Conservation (phyloP, 2,888 invertebrate species). For the Panopea generosa region DNA sequence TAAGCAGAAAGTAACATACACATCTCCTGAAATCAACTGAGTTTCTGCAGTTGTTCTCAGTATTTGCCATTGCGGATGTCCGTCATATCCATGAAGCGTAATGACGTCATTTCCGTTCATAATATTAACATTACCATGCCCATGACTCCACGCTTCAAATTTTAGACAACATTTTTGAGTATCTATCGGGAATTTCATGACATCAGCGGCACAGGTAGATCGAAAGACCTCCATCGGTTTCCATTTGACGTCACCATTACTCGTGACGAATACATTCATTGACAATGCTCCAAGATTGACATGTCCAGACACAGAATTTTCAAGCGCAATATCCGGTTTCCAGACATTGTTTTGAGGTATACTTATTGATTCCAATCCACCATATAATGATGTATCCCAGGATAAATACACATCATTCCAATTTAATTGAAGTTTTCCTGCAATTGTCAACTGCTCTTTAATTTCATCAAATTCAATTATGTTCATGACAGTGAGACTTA, state of each 20-base stretch:
- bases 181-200: constrained; percentile 46
- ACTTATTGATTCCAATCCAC: constrained; percentile 14
- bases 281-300: constrained; percentile 14
- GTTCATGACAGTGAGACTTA: constrained; percentile 24
- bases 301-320: constrained; percentile 39
- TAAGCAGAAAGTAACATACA: constrained; percentile 34
- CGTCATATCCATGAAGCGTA: constrained; percentile 21
- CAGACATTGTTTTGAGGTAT: constrained; percentile 32
- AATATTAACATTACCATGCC: not conserved
- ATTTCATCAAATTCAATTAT: constrained; percentile 51
- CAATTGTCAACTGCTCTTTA: constrained; percentile 28
- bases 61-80: constrained; percentile 30
- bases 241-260: constrained; percentile 38
- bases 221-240: constrained; percentile 43
- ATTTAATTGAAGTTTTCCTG: constrained; percentile 10
- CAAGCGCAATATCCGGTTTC: constrained; percentile 32
- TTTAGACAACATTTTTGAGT: constrained; percentile 42
- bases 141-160: constrained; percentile 37
- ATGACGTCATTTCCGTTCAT: not conserved
- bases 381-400: constrained; percentile 33
- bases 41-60: constrained; percentile 5
- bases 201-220: constrained; percentile 40
- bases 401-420: constrained; percentile 35
- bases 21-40: constrained; percentile 6
- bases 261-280: constrained; percentile 19